Evolutionary conservation across 2,113 vertebrate species (phyloP), one percentile per base, ranked within the genome.

Genomic region (Chionis minor): DNA sequence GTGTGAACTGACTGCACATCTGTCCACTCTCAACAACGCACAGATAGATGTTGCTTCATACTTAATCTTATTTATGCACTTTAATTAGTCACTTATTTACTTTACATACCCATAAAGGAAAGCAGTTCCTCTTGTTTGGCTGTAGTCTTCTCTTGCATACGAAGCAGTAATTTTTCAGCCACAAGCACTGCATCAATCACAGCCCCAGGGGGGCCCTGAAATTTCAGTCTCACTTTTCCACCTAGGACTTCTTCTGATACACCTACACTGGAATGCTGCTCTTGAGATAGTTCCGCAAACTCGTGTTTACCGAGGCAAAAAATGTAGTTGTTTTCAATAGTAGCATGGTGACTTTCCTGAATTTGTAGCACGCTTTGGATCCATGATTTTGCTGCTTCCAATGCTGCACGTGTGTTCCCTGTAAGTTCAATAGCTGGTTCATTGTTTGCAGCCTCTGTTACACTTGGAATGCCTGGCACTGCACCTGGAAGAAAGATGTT

Each of bases 251-350:
- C 65, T 97, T 99, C 98, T 18, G 83, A 35, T 4, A 98, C 90
- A 24, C 3, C 5, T 1, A 99, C 90, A 5, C n/a, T 9, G 4
- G 51, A 71, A 40, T 20, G 56, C 15, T 23, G 21, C n/a, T 71
- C 26, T 65, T 4, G 42, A 80, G 79, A 94, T 5, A 99, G 96
- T 38, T 84, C 49, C 63, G 69, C 74, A 49, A 98, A 97, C 33
- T 99, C 97, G 1, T 78, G 22, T 71, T 96, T 97, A 21, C 98
- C 97, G 0, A 99, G 89, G 93, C 97, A 98, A 80, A 97, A 95
- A 85, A 99, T 96, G 79, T 97, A 98, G 89, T 98, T 99, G 94
- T 99, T 99, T 71, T 70, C 62, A 94, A 99, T 98, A 38, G 27
- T 1, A 56, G 94, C 89, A 78, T 0, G 1, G 5, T 55, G 4